These are phyloP conservation scores for Limosa lapponica DNA, from an alignment of 2,797 vertebrate species.

Conservation along the genomic window DNA sequence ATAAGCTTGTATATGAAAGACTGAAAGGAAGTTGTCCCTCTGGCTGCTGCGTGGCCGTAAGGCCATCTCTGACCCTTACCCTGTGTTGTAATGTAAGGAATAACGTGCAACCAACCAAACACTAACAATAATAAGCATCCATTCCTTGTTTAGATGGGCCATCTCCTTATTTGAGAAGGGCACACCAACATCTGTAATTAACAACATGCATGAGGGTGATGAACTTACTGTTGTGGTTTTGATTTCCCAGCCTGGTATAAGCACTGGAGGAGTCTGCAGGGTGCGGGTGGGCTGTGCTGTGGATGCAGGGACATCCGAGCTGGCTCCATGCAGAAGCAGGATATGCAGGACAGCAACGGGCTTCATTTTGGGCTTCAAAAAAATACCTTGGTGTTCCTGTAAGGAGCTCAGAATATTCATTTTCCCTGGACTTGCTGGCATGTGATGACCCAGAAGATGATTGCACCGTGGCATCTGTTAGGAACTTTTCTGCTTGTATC, in stretches of 20 bases:
- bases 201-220: background rate
- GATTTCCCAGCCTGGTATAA: background rate
- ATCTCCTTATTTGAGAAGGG: background rate
- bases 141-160: background rate
- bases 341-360: background rate
- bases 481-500: background rate
- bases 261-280: background rate
- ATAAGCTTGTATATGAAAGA: background rate
- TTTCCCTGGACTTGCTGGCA: background rate
- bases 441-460: background rate
- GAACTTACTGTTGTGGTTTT: background rate
- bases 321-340: background rate
- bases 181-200: background rate
- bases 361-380: background rate
- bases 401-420: background rate
- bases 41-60: background rate
- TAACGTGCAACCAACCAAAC: rapidly evolving
- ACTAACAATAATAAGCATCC: background rate
- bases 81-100: background rate
- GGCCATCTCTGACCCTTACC: background rate
- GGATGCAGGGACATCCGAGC: background rate
- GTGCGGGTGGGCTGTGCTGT: background rate
- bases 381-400: background rate
- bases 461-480: background rate
- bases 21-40: background rate